phyloP scores from a whole-genome alignment of 92 coral and sea anemone genomes.

The Porites evermanni region DNA sequence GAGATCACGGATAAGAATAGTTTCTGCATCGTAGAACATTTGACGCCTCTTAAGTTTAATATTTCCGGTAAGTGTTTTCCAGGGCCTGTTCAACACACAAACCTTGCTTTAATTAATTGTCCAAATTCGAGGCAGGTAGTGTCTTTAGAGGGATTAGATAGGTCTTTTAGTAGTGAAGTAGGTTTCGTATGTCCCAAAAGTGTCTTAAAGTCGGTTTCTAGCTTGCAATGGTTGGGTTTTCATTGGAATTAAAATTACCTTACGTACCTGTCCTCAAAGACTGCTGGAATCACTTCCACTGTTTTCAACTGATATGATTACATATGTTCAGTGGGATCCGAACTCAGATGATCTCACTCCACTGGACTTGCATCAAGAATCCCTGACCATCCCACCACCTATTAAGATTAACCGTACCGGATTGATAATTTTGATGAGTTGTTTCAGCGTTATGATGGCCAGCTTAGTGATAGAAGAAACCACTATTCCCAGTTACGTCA shows the following conservation, averaged over 20 bases:
- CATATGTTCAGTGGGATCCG: not conserved
- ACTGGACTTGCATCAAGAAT: not conserved
- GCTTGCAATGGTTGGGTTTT: constrained; percentile 59
- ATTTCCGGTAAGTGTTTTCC: constrained; percentile 44
- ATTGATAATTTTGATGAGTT: not conserved
- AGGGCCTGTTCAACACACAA: constrained; percentile 43
- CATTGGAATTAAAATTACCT: constrained; percentile 38
- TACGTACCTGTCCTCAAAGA: too few species aligned
- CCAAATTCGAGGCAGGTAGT: constrained; percentile 32
- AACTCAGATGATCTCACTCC: not conserved
- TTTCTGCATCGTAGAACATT: constrained; percentile 47
- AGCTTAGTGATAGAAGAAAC: not conserved
- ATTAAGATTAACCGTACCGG: not conserved
- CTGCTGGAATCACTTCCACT: too few species aligned
- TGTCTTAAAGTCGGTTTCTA: not conserved
- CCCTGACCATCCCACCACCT: not conserved
- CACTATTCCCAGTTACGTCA: not conserved
- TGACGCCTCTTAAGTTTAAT: constrained; percentile 49
- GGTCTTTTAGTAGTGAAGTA: constrained; percentile 33
- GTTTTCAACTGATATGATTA: not conserved
- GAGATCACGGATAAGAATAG: constrained; percentile 11
- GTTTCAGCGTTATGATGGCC: not conserved
- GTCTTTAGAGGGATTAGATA: constrained; percentile 26
- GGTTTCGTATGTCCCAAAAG: constrained; percentile 47
- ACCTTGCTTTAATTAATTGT: constrained; percentile 52